Percentiles rank a stretch among this genome's conserved stretches.
Evolutionary conservation across 2,888 invertebrate species (phyloP).

Genomic region (Caenorhabditis panamensis): DNA sequence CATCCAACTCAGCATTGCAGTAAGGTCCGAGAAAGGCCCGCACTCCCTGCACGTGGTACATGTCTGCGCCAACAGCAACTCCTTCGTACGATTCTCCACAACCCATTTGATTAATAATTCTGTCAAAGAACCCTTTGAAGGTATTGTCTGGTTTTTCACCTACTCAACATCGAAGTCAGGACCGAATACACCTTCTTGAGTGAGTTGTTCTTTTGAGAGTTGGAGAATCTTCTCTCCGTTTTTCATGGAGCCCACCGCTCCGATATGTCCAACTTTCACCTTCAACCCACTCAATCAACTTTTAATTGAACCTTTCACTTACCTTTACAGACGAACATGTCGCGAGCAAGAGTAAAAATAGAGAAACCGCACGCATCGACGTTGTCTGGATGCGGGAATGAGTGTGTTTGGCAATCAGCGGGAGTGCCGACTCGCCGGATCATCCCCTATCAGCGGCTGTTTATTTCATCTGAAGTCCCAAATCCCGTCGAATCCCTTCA

Average conservation of each 20-base stretch:
- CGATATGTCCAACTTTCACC: conserved; percentile 79
- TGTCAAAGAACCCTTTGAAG: conserved; percentile 35
- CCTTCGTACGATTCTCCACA: conserved; percentile 80
- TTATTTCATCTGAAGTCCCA: not conserved
- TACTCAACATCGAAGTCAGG: conserved; percentile 79
- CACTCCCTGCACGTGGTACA: conserved; percentile 80
- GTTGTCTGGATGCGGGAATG: conserved; percentile 8
- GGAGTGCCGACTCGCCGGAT: conserved; percentile 38
- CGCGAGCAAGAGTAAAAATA: conserved; percentile 34
- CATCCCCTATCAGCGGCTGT: conserved; percentile 6
- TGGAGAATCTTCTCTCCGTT: conserved; percentile 79
- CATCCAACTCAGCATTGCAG: conserved; percentile 79
- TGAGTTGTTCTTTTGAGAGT: conserved; percentile 74
- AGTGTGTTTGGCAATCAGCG: conserved; percentile 34
- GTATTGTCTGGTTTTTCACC: conserved; percentile 6
- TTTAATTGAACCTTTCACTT: not conserved
- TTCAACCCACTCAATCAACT: conserved; percentile 1
- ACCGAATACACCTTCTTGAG: conserved; percentile 74
- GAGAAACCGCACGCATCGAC: conserved; percentile 17
- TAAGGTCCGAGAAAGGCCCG: conserved; percentile 80
- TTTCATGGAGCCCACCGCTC: conserved; percentile 78
- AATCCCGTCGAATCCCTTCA: conserved; percentile 28
- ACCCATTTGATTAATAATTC: conserved; percentile 78
- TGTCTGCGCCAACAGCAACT: conserved; percentile 80
- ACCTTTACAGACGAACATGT: conserved; percentile 40